phyloP scores from a whole-genome alignment of 2,888 invertebrate genomes.

The Glaucopsyche alexis region DNA sequence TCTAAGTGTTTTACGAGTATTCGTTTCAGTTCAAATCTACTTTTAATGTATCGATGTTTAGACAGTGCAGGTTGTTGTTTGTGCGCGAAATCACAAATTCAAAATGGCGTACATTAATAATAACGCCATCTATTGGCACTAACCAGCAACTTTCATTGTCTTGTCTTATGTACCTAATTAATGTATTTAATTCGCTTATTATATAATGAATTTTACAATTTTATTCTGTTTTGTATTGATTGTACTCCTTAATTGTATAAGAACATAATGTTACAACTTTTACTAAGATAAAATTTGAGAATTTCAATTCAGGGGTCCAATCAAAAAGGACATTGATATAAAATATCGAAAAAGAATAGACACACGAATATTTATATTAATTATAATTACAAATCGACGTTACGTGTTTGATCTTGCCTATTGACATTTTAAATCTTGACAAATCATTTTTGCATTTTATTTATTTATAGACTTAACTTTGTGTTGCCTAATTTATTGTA shows the following conservation, averaged over 20 bases:
- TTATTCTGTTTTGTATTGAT: conserved; percentile 3
- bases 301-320: conserved; percentile 21
- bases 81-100: conserved; percentile 34
- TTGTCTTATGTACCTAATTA: conserved; percentile 18
- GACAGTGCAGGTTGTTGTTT: conserved; percentile 31
- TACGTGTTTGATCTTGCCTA: conserved; percentile 68
- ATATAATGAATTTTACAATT: not conserved
- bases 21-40: conserved; percentile 26
- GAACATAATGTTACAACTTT: not conserved
- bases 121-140: conserved; percentile 6
- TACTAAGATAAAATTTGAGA: not conserved
- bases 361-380: conserved; percentile 30
- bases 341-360: conserved; percentile 23
- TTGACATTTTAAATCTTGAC: conserved; percentile 30
- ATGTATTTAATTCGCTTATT: conserved; percentile 20
- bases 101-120: not conserved
- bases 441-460: conserved; percentile 36
- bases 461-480: conserved; percentile 49
- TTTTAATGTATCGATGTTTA: conserved; percentile 21
- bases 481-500: conserved; percentile 74
- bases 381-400: conserved; percentile 42
- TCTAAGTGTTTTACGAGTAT: conserved; percentile 28
- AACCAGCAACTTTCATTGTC: not conserved
- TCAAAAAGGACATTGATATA: conserved; percentile 3
- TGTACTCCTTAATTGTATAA: conserved; percentile 20